Evolutionary conservation across 2,888 invertebrate species (phyloP).

Genomic region (Agriopis leucophaearia): DNA sequence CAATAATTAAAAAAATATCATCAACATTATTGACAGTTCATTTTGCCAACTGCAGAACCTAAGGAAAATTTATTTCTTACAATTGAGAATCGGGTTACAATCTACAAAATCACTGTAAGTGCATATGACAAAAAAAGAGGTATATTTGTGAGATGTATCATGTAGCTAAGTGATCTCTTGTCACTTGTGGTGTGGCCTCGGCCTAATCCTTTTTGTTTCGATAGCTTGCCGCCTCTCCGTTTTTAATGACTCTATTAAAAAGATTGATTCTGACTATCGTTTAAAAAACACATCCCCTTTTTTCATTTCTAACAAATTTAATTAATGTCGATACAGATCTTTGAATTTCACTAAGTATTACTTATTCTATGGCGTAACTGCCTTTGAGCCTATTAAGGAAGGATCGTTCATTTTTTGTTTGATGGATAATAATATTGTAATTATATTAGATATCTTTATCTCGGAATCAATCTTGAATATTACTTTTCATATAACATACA

Average conservation of each 20-base stretch:
- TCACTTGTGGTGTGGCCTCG: not conserved
- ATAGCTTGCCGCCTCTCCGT: constrained; percentile 69
- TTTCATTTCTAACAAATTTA: constrained; percentile 80
- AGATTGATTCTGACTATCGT: constrained; percentile 81
- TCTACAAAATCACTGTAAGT: too few species aligned
- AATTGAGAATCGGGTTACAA: too few species aligned
- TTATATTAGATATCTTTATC: constrained; percentile 37
- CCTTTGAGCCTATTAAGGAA: constrained; percentile 45
- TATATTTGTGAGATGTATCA: not conserved
- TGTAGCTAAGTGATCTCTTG: not conserved
- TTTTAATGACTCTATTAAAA: constrained; percentile 85
- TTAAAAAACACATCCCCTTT: constrained; percentile 69
- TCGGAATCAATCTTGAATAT: constrained; percentile 30
- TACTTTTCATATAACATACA: constrained; percentile 22
- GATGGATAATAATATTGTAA: constrained; percentile 37
- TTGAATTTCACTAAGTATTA: constrained; percentile 30
- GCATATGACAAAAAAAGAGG: too few species aligned
- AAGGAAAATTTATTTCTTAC: too few species aligned
- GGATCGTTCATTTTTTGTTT: constrained; percentile 39
- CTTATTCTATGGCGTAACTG: constrained; percentile 34
- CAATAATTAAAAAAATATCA: too few species aligned
- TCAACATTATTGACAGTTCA: too few species aligned
- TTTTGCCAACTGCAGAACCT: too few species aligned
- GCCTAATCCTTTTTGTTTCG: constrained; percentile 49
- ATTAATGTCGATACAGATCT: constrained; percentile 79